Percentiles rank a stretch among this genome's conserved stretches.
phyloP scores from a whole-genome alignment of 2,888 invertebrate species.

The Heliconius charithonia region DNA sequence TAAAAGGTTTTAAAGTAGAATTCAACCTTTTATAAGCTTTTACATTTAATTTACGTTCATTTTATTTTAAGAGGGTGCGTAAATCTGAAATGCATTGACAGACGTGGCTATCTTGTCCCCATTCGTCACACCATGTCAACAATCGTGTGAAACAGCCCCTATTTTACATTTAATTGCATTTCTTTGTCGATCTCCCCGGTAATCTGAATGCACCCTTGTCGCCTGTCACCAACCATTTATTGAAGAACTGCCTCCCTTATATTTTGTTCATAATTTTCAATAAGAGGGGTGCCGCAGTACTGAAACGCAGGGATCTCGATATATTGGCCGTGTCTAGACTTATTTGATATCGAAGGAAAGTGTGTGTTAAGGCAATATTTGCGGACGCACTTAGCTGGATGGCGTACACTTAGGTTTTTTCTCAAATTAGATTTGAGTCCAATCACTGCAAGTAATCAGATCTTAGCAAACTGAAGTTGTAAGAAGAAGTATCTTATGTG shows the following conservation, averaged over 20 bases:
- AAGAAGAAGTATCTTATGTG: neutral
- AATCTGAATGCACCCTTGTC: slow-evolving; percentile 81
- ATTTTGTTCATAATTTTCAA: slow-evolving; percentile 19
- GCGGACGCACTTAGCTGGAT: slow-evolving; percentile 71
- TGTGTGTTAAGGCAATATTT: slow-evolving; percentile 73
- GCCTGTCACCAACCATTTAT: slow-evolving; percentile 54
- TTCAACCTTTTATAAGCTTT: slow-evolving; percentile 16
- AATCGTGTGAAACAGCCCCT: slow-evolving; percentile 79
- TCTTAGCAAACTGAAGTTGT: slow-evolving; percentile 15
- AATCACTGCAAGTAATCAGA: slow-evolving; percentile 51
- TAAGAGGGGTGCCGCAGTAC: slow-evolving; percentile 22
- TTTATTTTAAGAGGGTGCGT: slow-evolving; percentile 23
- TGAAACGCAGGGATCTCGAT: slow-evolving; percentile 50
- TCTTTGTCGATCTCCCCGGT: slow-evolving; percentile 81
- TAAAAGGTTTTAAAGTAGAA: neutral
- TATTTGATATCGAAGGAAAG: slow-evolving; percentile 76
- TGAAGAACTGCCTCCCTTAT: slow-evolving; percentile 51
- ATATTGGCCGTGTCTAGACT: slow-evolving; percentile 64
- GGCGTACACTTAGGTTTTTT: slow-evolving; percentile 64
- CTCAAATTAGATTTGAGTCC: slow-evolving; percentile 51
- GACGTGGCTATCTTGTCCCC: slow-evolving; percentile 64
- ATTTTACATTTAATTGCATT: slow-evolving; percentile 84
- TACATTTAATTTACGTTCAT: slow-evolving; percentile 31
- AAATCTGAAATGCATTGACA: slow-evolving; percentile 57
- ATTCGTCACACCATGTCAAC: slow-evolving; percentile 80